phyloP scores from a whole-genome alignment of 1,140 invertebrate species.

The Pentalonia nigronervosa region DNA sequence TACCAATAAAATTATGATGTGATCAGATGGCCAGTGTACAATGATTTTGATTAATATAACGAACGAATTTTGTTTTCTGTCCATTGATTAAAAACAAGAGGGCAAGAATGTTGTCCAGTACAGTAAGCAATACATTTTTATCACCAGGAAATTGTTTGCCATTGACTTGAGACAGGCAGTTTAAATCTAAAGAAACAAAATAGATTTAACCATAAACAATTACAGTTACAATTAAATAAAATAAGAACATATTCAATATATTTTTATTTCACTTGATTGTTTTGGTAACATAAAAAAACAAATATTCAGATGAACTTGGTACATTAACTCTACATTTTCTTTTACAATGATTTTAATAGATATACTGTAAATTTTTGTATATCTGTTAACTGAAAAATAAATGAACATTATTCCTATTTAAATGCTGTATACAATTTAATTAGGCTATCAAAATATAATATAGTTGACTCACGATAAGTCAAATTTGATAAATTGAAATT shows the following conservation, averaged over 20 bases:
- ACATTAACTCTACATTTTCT: background rate
- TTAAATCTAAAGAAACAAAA: conserved; percentile 49
- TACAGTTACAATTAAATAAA: background rate
- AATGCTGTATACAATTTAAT: background rate
- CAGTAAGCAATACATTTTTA: conserved; percentile 16
- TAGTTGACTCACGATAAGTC: background rate
- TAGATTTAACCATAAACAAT: conserved; percentile 23
- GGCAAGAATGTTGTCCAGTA: background rate
- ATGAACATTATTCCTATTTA: background rate
- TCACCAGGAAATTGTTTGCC: background rate
- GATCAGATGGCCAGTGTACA: background rate
- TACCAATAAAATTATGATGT: conserved; percentile 34
- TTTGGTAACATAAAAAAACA: background rate
- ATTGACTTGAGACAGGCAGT: background rate
- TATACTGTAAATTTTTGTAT: background rate
- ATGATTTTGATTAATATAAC: background rate
- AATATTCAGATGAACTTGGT: background rate
- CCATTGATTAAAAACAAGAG: background rate
- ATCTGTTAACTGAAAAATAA: conserved; percentile 6
- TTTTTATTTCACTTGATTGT: background rate
- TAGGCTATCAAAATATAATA: too few relatives aligned
- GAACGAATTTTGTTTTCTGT: background rate
- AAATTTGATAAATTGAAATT: background rate
- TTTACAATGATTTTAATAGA: background rate
- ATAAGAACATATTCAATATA: conserved; percentile 5